Percentiles rank a stretch among this genome's conserved stretches.
Evolutionary conservation across 2,113 vertebrate species (phyloP).

Genomic region (Orthonyx spaldingii): DNA sequence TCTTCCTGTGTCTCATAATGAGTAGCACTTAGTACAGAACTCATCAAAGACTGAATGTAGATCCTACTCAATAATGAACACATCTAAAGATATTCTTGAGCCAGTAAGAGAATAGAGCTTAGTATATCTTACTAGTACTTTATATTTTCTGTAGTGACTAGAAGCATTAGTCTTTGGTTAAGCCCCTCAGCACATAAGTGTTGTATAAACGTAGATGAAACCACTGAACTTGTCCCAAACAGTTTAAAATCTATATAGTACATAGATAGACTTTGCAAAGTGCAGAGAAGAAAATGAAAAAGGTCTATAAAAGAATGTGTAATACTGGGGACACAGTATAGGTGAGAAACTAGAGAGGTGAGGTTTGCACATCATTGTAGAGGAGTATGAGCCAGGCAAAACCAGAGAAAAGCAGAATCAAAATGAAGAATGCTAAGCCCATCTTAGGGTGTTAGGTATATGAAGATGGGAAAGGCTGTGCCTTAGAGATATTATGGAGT

Average conservation of each 20-base stretch:
- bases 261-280: background rate
- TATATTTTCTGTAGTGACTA: background rate
- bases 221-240: background rate
- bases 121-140: background rate
- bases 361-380: background rate
- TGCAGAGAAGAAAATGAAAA: background rate
- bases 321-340: background rate
- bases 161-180: background rate
- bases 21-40: background rate
- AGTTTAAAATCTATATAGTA: background rate
- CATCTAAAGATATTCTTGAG: background rate
- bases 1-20: background rate
- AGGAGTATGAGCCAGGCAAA: background rate
- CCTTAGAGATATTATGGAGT: background rate
- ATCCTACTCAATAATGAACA: background rate
- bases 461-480: background rate
- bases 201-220: background rate
- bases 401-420: background rate
- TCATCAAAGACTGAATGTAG: background rate
- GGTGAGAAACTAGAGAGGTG: background rate
- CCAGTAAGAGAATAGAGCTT: background rate
- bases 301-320: background rate
- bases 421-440: background rate
- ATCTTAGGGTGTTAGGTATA: background rate
- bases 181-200: background rate